Evolutionary conservation across 2,797 vertebrate genomes (phyloP), one percentile per base, ranked within the genome.

Genomic region (Ataeniobius toweri): DNA sequence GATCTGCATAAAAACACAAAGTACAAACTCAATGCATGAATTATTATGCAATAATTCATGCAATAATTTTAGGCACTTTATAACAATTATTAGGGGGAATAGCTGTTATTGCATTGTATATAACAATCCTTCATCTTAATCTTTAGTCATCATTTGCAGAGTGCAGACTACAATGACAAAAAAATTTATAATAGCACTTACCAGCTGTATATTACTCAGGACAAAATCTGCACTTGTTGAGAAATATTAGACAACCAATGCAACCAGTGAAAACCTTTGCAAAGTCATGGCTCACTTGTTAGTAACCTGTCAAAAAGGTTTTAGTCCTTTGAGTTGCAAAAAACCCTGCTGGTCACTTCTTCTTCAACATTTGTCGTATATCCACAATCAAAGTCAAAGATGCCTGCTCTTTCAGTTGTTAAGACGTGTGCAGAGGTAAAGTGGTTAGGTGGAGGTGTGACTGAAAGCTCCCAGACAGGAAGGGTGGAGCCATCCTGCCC

Each of bases 401-500:
- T 75, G 78, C 53, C 73, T 79, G 85, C 77, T 82, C 76, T 83
- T 86, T 86, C 86, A 88, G 88, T 85, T 84, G 89, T 82, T 76
- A 78, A 71, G 71, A 83, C 73, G 82, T 73, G 89, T 61, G 50
- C 51, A 79, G 82, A 91, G 88, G 90, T 93, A 81, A 92, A 93
- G 80, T 91, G 92, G 86, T 53, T 55, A 67, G 82, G 78, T 86
- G 83, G 73, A 92, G 88, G 86, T 92, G 81, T 82, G 87, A 83
- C 89, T 84, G 81, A 78, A 86, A 86, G 46, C 88, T 79, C 83
- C 78, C 83, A 91, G 85, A 88, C 88, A 75, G 58, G 84, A 83
- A 88, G 91, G 96, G 96, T 86, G 96, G 95, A 95, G 95, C 92
- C 93, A 94, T 75, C 53, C 72, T 26, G 77, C 80, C 46, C 68